A percentile compares a stretch with the other conserved stretches of the same genome.
Conservation (phyloP, 2,888 invertebrate species). For the Metallyticus violacea region DNA sequence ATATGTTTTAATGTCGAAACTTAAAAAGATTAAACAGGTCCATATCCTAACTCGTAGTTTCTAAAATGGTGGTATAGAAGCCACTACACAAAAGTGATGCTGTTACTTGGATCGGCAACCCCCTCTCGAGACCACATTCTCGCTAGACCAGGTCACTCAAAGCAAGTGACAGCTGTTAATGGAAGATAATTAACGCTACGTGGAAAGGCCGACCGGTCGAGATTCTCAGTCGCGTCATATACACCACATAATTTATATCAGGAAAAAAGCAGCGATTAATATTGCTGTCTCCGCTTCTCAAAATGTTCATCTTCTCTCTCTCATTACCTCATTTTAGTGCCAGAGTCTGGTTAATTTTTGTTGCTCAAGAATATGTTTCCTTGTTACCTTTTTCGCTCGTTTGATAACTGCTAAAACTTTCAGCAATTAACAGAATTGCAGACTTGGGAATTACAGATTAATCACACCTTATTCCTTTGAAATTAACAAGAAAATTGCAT, state of each 20-base stretch:
- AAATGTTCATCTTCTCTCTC: background rate
- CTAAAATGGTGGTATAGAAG: too few relatives aligned
- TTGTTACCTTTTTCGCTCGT: background rate
- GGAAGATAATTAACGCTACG: background rate
- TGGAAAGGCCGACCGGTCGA: background rate
- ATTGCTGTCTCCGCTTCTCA: background rate
- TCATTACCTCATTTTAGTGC: background rate
- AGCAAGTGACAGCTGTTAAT: background rate
- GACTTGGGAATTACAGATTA: too few relatives aligned
- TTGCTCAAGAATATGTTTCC: background rate
- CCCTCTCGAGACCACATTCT: background rate
- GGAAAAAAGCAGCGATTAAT: background rate
- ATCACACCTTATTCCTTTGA: too few relatives aligned
- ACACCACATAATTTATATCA: background rate
- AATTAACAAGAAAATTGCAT: too few relatives aligned
- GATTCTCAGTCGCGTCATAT: background rate
- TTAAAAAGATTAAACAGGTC: too few relatives aligned
- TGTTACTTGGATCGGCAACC: background rate
- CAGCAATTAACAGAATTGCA: too few relatives aligned
- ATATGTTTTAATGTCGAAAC: too few relatives aligned
- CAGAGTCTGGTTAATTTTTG: background rate
- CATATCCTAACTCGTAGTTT: too few relatives aligned
- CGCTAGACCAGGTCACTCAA: background rate
- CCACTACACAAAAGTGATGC: too few relatives aligned
- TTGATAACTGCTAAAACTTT: too few relatives aligned